phyloP scores from a whole-genome alignment of 2,797 vertebrate species.

The Pristis pectinata region DNA sequence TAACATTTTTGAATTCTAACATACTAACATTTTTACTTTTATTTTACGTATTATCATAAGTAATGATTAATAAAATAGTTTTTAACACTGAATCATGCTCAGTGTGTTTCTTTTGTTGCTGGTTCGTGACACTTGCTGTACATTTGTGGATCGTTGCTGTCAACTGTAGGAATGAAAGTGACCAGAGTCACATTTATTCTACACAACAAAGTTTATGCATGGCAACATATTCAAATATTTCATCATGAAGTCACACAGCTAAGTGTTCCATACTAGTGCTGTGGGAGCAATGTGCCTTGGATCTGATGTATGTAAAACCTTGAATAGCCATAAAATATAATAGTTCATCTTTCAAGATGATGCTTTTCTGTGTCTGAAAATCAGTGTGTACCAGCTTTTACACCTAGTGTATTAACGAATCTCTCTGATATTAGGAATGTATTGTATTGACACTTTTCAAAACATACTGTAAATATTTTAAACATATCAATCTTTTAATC shows the following conservation, averaged over 20 bases:
- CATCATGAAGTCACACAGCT: not conserved
- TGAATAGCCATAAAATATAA: not conserved
- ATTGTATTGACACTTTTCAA: not conserved
- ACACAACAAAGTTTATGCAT: not conserved
- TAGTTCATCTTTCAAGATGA: not conserved
- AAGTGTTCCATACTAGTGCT: not conserved
- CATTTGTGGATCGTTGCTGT: not conserved
- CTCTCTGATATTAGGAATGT: not conserved
- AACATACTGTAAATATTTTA: not conserved
- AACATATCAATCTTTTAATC: not conserved
- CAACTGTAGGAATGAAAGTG: not conserved
- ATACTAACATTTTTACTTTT: no score
- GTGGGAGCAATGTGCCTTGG: not conserved
- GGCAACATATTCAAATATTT: not conserved
- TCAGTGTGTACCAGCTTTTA: not conserved
- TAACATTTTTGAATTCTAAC: no score
- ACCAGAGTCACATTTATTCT: not conserved
- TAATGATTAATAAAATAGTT: no score
- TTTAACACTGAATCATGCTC: no score
- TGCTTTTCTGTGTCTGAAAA: not conserved
- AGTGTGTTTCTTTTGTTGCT: no score
- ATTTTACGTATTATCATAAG: no score
- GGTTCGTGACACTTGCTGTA: no score
- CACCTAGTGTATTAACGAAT: not conserved
- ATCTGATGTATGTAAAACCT: not conserved